Conservation (phyloP, 1,140 invertebrate genomes). For the Heliconius nattereri region DNA sequence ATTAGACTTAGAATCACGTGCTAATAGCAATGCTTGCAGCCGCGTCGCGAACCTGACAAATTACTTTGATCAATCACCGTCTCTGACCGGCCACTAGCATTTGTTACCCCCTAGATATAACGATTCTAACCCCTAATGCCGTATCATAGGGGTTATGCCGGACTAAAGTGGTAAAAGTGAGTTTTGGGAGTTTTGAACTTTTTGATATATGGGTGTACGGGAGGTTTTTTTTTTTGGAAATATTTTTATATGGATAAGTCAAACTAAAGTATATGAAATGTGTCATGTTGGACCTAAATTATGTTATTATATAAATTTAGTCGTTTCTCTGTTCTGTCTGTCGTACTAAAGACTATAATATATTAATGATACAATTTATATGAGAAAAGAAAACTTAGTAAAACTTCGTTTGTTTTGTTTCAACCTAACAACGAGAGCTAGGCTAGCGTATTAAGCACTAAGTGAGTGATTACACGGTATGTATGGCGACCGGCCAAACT, state of each 20-base stretch:
- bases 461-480: slow-evolving; percentile 11
- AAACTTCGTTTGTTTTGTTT: neutral
- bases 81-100: slow-evolving; percentile 54
- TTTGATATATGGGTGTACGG: neutral
- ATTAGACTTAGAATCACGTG: slow-evolving; percentile 74
- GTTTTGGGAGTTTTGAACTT: neutral
- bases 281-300: neutral
- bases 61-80: slow-evolving; percentile 75
- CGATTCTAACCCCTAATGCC: slow-evolving; percentile 19
- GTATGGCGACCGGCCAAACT: neutral
- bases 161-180: neutral
- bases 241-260: neutral
- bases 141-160: slow-evolving; percentile 9
- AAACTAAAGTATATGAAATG: neutral
- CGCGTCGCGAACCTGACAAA: slow-evolving; percentile 70
- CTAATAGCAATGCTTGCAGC: slow-evolving; percentile 67
- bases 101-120: slow-evolving; percentile 60
- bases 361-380: no score
- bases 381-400: no score
- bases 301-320: neutral
- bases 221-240: neutral
- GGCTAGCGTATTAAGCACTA: neutral
- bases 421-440: neutral
- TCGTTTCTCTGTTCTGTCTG: no score
- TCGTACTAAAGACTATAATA: no score